phyloP scores from a whole-genome alignment of 2,113 vertebrate genomes.

The Synchiropus splendidus region DNA sequence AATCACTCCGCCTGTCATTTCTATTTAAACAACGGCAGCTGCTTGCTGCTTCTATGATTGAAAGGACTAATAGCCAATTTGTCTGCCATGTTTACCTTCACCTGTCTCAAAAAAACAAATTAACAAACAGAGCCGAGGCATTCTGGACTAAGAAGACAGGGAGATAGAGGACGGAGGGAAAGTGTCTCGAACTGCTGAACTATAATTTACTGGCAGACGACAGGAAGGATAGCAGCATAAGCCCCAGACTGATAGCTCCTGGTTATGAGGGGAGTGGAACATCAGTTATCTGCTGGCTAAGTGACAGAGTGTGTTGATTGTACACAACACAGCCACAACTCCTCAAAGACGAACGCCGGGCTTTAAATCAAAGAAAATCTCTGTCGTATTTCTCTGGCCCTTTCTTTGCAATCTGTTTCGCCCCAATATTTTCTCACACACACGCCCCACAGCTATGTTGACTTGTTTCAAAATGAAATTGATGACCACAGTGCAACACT shows the following conservation, averaged over 20 bases:
- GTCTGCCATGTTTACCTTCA: too few relatives aligned
- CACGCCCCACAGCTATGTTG: conserved; percentile 5
- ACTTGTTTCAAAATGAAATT: conserved; percentile 42
- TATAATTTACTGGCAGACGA: conserved; percentile 67
- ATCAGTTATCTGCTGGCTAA: conserved; percentile 66
- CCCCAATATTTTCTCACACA: conserved; percentile 31
- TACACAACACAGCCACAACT: conserved; percentile 55
- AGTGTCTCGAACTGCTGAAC: conserved; percentile 53
- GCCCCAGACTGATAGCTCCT: conserved; percentile 64
- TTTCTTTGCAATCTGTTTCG: conserved; percentile 39
- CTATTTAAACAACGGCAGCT: too few relatives aligned
- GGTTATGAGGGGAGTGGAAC: conserved; percentile 64
- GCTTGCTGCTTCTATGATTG: too few relatives aligned
- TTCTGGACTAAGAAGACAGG: conserved; percentile 26
- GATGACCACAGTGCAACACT: conserved; percentile 5
- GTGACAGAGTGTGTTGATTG: conserved; percentile 64
- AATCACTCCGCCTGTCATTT: too few relatives aligned
- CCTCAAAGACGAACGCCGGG: conserved; percentile 40
- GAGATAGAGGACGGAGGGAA: conserved; percentile 40
- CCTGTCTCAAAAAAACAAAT: conserved; percentile 3
- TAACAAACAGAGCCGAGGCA: conserved; percentile 20
- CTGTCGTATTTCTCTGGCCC: conserved; percentile 20
- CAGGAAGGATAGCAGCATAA: conserved; percentile 56
- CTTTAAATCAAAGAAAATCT: conserved; percentile 64
- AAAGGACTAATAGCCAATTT: too few relatives aligned